Percentiles rank a stretch among this genome's conserved stretches.
Evolutionary conservation across 2,113 vertebrate genomes (phyloP).

Genomic region (Macquaria ambigua): DNA sequence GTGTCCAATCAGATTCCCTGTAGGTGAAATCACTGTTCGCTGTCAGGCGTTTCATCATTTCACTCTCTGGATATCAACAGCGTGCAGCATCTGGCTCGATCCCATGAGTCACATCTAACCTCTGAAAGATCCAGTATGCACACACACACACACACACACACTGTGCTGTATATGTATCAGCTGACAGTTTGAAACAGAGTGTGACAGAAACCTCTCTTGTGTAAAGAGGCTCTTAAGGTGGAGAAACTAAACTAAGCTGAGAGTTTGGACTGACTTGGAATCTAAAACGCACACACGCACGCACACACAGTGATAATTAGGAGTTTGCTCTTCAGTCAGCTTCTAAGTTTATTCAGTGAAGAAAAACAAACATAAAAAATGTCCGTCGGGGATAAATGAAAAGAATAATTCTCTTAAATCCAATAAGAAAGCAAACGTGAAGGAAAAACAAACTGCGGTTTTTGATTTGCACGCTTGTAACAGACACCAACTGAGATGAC

Average conservation of each 20-base stretch:
- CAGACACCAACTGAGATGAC: background rate
- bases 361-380: background rate
- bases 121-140: background rate
- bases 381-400: background rate
- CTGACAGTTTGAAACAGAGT: constrained; percentile 29
- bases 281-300: background rate
- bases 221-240: constrained; percentile 26
- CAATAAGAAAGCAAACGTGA: background rate
- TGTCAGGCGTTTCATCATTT: constrained; percentile 36
- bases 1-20: constrained; percentile 44
- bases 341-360: background rate
- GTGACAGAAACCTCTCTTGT: constrained; percentile 18
- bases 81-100: constrained; percentile 14
- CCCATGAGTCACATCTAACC: constrained; percentile 28
- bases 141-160: constrained; percentile 1
- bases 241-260: constrained; percentile 1
- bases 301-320: background rate
- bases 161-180: constrained; percentile 7
- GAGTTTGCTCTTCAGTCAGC: background rate
- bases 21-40: constrained; percentile 50
- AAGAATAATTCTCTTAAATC: background rate
- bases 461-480: background rate
- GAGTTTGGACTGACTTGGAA: background rate
- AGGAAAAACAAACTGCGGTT: background rate
- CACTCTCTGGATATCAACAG: constrained; percentile 25